A percentile compares a stretch with the other conserved stretches of the same genome.
Evolutionary conservation across 2,113 vertebrate species (phyloP).

Genomic region (Ivindomyrus marchei): DNA sequence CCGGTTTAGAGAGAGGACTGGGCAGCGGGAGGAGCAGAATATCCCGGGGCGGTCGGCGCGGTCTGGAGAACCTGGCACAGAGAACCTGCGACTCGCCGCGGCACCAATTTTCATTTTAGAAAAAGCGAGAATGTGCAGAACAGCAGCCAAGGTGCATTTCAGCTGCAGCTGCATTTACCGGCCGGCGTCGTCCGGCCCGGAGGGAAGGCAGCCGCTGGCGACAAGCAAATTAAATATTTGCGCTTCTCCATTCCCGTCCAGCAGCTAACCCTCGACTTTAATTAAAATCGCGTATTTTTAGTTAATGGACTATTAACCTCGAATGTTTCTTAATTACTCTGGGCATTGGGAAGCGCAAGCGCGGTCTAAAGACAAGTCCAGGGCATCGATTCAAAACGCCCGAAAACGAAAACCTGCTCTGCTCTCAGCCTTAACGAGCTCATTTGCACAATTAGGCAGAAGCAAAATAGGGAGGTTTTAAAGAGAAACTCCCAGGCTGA

Average conservation of each 20-base stretch:
- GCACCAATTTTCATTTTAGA: not conserved
- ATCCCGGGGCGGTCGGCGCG: not conserved
- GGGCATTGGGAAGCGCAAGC: not conserved
- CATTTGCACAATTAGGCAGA: not conserved
- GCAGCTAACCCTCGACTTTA: not conserved
- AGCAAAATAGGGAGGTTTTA: not conserved
- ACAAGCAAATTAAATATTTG: not conserved
- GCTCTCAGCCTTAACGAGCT: not conserved
- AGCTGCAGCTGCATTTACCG: not conserved
- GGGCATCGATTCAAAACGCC: not conserved
- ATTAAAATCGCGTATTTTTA: not conserved
- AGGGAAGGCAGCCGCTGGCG: not conserved
- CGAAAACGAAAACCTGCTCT: not conserved
- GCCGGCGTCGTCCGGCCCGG: not conserved
- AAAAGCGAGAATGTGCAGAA: not conserved
- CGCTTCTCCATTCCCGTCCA: not conserved
- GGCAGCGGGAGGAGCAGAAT: not conserved
- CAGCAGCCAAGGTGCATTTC: not conserved
- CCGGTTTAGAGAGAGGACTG: not conserved
- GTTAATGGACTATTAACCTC: not conserved
- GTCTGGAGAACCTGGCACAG: not conserved
- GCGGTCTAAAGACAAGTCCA: not conserved
- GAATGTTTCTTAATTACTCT: not conserved
- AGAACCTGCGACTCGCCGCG: not conserved
- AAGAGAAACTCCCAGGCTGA: not conserved